Conservation (phyloP, 1,140 invertebrate species). For the Drosophila tani region DNA sequence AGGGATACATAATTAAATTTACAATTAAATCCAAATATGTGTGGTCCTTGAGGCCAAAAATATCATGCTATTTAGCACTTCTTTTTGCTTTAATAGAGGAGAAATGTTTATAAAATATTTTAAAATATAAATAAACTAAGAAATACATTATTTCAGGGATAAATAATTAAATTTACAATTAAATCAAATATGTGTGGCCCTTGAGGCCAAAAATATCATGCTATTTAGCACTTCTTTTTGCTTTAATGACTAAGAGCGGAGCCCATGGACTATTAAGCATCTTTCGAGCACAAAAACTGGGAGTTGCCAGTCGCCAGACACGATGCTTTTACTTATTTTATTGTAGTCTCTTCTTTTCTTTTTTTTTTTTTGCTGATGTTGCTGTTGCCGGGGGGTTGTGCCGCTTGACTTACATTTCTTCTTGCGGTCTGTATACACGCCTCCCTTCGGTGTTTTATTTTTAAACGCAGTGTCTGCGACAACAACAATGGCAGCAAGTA, state of each 20-base stretch:
- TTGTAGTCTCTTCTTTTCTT: neutral
- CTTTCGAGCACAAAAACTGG: conserved; percentile 20
- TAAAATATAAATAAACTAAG: too few species aligned
- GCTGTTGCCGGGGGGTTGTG: conserved; percentile 41
- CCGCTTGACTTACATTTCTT: conserved; percentile 80
- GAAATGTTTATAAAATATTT: too few species aligned
- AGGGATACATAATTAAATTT: too few species aligned
- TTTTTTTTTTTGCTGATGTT: conserved; percentile 16
- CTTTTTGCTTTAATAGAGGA: too few species aligned
- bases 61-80: too few species aligned
- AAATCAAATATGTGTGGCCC: neutral
- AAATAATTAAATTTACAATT: too few species aligned
- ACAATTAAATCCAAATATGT: neutral
- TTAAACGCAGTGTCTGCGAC: conserved; percentile 72
- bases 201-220: neutral
- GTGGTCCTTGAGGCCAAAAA: neutral
- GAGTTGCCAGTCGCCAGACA: conserved; percentile 15
- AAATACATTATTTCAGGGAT: too few species aligned
- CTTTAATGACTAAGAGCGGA: conserved; percentile 9
- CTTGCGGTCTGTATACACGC: conserved; percentile 41
- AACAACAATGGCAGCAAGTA: conserved; percentile 47
- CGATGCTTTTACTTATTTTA: conserved; percentile 13
- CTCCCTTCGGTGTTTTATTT: conserved; percentile 59
- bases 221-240: conserved; percentile 18
- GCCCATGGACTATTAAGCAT: conserved; percentile 15